Conservation (phyloP, 2,888 invertebrate species). For the Ectemnius cavifrons region DNA sequence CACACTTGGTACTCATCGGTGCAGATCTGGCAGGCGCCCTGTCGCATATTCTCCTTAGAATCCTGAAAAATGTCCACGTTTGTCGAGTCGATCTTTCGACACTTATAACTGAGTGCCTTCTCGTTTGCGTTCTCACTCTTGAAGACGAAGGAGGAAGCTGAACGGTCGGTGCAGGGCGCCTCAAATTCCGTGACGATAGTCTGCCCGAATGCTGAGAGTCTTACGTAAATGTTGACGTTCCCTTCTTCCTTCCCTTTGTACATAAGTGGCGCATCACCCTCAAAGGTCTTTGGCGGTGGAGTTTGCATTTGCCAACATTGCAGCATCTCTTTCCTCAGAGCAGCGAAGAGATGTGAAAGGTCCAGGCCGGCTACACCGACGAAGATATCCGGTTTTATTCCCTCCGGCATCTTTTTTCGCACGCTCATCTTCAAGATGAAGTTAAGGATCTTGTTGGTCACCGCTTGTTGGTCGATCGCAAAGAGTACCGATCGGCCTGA, state of each 20-base stretch:
- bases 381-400: conserved; percentile 81
- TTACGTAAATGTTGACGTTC: conserved; percentile 79
- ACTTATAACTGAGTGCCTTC: conserved; percentile 61
- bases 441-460: conserved; percentile 78
- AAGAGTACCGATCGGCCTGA: conserved; percentile 84
- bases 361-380: conserved; percentile 82
- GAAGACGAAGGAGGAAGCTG: conserved; percentile 61
- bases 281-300: conserved; percentile 79
- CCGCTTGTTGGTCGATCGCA: conserved; percentile 80
- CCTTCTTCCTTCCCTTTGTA: conserved; percentile 78
- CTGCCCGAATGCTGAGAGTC: conserved; percentile 84
- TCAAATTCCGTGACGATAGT: conserved; percentile 82
- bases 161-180: conserved; percentile 37
- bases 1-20: conserved; percentile 48
- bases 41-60: conserved; percentile 35
- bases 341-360: conserved; percentile 82
- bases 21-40: conserved; percentile 47
- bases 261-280: conserved; percentile 80
- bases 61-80: conserved; percentile 49
- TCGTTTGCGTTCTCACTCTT: conserved; percentile 51
- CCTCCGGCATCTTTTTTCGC: conserved; percentile 81
- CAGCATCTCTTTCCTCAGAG: conserved; percentile 79
- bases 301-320: conserved; percentile 59
- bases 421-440: conserved; percentile 81
- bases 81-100: conserved; percentile 58